Evolutionary conservation across 2,888 invertebrate genomes (phyloP), one percentile per base, ranked within the genome.

Genomic region (Tubulanus polymorphus): DNA sequence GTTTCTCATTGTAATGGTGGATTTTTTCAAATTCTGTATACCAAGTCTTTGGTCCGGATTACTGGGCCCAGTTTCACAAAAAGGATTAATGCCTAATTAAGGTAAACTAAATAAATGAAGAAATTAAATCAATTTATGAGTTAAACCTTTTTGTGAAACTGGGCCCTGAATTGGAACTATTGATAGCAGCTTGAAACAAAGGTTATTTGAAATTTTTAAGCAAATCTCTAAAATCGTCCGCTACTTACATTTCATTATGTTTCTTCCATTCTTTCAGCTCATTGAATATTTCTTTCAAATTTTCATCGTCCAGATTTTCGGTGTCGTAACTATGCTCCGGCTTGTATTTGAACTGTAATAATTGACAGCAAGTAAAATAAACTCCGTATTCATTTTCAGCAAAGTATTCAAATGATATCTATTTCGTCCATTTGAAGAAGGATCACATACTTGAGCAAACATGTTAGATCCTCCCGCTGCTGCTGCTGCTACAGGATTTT

Each of bases 191-290:
- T 18, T 15, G 18, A 45, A 15, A 45, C 10, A 48, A 25, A 25
- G 8, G 8, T 28, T n/a, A n/a, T 25, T 27, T 8, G 15, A 12
- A 29, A 29, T 32, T 32, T 30, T 25, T n/a, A 48, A 8, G 30
- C n/a, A 28, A 8, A 10, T 12, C 49, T 20, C 10, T 10, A 41
- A 8, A 15, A 41, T 18, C 25, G 46, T 10, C 45, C 41, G 8
- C 15, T n/a, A 62, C 66, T 53, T 55, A 73, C 72, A 65, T 62
- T 57, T 69, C 70, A 66, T 76, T 72, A 30, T 69, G 62, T 26
- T 57, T 41, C 61, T 66, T 73, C 76, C 76, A 77, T 32, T 70
- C 67, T 48, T 67, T 66, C 1, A 77, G 62, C 60, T 77, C 76
- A 35, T 65, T 62, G 27, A 68, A 50, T 35, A 75, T 63, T 37